Percentiles rank a stretch among this genome's conserved stretches.
phyloP scores from a whole-genome alignment of 2,113 vertebrate species.

The Mirounga angustirostris region DNA sequence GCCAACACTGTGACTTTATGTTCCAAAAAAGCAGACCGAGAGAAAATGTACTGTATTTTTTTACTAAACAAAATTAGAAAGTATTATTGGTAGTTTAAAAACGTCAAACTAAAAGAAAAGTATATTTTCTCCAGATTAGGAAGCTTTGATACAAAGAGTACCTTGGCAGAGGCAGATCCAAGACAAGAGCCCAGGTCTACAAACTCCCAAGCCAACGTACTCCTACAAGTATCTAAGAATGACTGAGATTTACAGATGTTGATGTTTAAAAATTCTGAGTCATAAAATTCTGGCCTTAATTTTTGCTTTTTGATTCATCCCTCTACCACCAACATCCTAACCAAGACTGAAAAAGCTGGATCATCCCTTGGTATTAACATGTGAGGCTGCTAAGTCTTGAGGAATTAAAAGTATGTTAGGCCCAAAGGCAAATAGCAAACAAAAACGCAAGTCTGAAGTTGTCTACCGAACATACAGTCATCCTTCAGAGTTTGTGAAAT shows the following conservation, averaged over 20 bases:
- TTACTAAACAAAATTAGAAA: slow-evolving; percentile 52
- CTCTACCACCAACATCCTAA: background rate
- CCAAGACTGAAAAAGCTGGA: background rate
- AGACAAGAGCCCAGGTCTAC: background rate
- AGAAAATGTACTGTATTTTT: slow-evolving; percentile 30
- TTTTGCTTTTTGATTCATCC: background rate
- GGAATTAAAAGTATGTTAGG: background rate
- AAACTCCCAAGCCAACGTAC: background rate
- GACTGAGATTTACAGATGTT: background rate
- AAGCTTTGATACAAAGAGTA: slow-evolving; percentile 5
- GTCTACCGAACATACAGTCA: background rate
- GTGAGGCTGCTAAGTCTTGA: background rate
- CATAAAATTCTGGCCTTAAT: background rate
- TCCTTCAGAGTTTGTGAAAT: background rate
- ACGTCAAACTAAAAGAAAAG: background rate
- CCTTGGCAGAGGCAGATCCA: background rate
- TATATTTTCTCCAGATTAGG: background rate
- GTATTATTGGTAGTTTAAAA: background rate
- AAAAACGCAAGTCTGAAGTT: background rate
- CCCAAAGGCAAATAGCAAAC: background rate
- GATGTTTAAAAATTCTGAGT: background rate
- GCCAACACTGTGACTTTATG: slow-evolving; percentile 17
- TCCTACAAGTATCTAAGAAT: background rate
- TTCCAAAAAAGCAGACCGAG: slow-evolving; percentile 35
- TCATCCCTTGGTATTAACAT: background rate